Percentiles rank a stretch among this genome's conserved stretches.
Evolutionary conservation across 2,113 vertebrate genomes (phyloP).

Genomic region (Nycticorax nycticorax): DNA sequence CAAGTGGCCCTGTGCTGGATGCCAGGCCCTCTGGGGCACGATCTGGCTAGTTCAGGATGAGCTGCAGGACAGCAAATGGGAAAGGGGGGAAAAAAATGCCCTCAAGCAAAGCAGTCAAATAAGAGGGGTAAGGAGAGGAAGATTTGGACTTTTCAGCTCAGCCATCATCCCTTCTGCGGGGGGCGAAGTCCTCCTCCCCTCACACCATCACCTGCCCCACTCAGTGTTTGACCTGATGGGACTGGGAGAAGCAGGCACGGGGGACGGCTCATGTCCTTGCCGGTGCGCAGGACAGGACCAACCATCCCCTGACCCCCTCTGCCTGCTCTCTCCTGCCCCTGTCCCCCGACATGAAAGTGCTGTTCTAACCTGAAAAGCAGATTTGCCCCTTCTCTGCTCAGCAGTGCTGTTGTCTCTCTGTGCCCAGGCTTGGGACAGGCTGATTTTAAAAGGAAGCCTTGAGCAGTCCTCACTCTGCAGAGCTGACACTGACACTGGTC

Average conservation of each 20-base stretch:
- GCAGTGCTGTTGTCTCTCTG: slow-evolving; percentile 35
- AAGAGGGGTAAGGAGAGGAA: not conserved
- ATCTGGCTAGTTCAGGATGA: not conserved
- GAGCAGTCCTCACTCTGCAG: not conserved
- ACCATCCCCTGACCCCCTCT: not conserved
- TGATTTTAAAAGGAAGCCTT: slow-evolving; percentile 18
- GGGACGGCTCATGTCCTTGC: not conserved
- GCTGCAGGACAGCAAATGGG: not conserved
- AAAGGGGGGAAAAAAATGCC: not conserved
- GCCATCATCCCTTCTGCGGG: not conserved
- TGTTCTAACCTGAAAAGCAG: slow-evolving; percentile 62
- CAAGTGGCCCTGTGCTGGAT: not conserved
- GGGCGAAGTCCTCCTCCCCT: not conserved
- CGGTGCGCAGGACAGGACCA: not conserved
- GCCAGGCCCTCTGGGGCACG: not conserved
- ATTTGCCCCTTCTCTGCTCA: slow-evolving; percentile 49
- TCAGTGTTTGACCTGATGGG: not conserved
- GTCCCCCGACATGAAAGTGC: slow-evolving; percentile 3
- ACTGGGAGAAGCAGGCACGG: not conserved
- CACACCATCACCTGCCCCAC: not conserved
- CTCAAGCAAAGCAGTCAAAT: not conserved
- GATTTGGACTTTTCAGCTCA: not conserved
- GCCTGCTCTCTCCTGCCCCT: slow-evolving; percentile 3
- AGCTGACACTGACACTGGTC: slow-evolving; percentile 17
- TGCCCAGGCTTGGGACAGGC: slow-evolving; percentile 12